A percentile compares a stretch with the other conserved stretches of the same genome.
Conservation (phyloP, 2,888 invertebrate genomes). For the Cephalotes varians region DNA sequence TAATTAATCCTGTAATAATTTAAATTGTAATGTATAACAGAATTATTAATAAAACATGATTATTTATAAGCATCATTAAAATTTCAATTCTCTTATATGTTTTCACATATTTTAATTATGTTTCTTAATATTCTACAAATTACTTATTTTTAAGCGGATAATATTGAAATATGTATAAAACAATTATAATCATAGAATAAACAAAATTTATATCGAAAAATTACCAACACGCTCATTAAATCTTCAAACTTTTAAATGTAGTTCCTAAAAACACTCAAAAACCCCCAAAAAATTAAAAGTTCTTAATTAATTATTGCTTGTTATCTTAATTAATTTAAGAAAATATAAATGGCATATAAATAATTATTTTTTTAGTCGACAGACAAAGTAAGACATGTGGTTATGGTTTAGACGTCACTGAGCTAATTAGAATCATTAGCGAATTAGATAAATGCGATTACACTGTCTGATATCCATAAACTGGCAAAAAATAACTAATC, state of each 20-base stretch:
- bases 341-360: no score
- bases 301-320: no score
- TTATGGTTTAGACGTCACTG: neutral
- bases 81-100: neutral
- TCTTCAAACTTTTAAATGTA: no score
- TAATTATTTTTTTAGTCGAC: neutral
- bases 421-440: neutral
- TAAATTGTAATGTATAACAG: neutral
- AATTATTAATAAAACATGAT: neutral
- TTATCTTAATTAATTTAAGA: no score
- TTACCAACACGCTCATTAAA: no score
- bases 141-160: neutral
- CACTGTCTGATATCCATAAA: neutral
- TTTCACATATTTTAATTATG: neutral
- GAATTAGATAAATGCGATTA: neutral
- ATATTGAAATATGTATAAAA: no score
- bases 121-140: neutral
- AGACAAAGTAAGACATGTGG: neutral
- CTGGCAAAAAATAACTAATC: neutral
- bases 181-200: no score
- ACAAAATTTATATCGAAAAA: no score
- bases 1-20: constrained; percentile 4
- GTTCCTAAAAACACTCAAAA: no score
- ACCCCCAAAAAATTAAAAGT: no score
- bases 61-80: neutral